phyloP scores from a whole-genome alignment of 2,113 vertebrate species.

The Micromys minutus region DNA sequence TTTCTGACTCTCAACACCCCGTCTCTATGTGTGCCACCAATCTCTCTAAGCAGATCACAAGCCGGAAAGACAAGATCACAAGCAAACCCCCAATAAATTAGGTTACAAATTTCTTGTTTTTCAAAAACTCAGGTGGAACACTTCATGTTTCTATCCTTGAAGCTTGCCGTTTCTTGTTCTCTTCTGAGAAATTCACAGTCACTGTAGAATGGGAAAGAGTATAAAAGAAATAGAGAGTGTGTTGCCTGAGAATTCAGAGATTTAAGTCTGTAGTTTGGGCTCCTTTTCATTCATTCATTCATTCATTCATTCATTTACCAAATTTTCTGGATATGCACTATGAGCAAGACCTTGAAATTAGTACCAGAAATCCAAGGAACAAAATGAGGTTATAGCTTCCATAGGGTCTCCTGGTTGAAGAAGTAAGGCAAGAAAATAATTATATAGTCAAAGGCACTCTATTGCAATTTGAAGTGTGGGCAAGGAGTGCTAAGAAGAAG shows the following conservation, averaged over 20 bases:
- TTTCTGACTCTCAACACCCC: background rate
- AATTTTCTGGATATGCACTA: background rate
- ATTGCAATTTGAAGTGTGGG: background rate
- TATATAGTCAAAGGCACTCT: background rate
- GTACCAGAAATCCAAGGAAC: background rate
- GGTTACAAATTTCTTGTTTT: background rate
- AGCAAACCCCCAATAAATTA: background rate
- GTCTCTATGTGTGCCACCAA: background rate
- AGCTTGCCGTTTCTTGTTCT: background rate
- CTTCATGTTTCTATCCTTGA: background rate
- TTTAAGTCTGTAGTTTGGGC: background rate
- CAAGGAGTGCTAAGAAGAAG: background rate
- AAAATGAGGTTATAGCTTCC: background rate
- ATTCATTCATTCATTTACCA: background rate
- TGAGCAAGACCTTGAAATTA: background rate
- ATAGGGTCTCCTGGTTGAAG: background rate
- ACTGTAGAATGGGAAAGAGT: background rate
- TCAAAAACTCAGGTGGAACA: background rate
- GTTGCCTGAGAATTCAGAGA: background rate
- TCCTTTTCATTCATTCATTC: background rate
- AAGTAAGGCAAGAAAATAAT: slow-evolving; percentile 11
- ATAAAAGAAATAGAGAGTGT: background rate
- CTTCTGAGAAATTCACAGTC: background rate
- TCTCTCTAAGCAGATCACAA: background rate
- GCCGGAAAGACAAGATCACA: background rate